Evolutionary conservation across 2,888 invertebrate genomes (phyloP).

Genomic region (Monochamus alternatus): DNA sequence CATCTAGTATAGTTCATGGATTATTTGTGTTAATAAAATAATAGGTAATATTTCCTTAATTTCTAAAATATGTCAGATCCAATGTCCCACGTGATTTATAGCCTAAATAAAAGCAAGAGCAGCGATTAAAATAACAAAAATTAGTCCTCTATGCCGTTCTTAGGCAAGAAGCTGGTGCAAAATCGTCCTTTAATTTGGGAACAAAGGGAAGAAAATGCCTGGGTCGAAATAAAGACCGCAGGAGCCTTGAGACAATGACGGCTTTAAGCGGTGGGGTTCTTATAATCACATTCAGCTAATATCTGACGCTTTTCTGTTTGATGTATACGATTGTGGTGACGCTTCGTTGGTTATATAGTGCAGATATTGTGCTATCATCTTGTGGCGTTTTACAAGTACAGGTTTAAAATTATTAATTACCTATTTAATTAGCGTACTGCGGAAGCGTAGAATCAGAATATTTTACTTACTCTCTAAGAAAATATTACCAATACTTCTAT

Average conservation of each 20-base stretch:
- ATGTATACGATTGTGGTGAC: slow-evolving; percentile 26
- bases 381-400: slow-evolving; percentile 10
- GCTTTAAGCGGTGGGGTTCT: slow-evolving; percentile 29
- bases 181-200: slow-evolving; percentile 46
- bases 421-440: background rate
- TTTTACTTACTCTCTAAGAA: too few species aligned
- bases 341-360: slow-evolving; percentile 24
- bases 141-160: slow-evolving; percentile 6
- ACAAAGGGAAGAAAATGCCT: slow-evolving; percentile 45
- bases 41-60: background rate
- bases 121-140: slow-evolving; percentile 21
- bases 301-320: slow-evolving; percentile 32
- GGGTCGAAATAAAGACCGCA: slow-evolving; percentile 40
- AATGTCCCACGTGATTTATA: background rate
- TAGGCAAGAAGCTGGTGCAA: slow-evolving; percentile 22
- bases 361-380: slow-evolving; percentile 23
- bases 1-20: background rate
- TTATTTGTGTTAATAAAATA: background rate
- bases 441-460: too few species aligned
- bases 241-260: slow-evolving; percentile 26
- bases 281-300: slow-evolving; percentile 34
- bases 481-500: too few species aligned
- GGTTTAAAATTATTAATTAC: slow-evolving; percentile 21
- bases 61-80: background rate
- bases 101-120: background rate